Base-by-base conservation (phyloP, 2,113 vertebrate genomes). In the Passer domesticus region DNA sequence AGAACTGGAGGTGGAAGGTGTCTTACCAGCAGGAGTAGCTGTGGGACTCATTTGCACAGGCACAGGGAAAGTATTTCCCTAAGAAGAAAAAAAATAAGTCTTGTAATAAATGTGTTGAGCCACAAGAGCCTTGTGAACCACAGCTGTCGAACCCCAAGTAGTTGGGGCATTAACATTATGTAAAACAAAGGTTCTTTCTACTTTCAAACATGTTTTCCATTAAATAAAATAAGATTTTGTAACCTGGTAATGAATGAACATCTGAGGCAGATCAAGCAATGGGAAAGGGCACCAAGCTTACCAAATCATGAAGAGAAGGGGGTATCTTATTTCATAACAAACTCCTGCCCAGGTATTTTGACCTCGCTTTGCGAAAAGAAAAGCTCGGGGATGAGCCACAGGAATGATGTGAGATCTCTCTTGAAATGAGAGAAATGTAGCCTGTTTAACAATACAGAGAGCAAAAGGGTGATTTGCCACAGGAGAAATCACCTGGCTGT, bases 21-120 rank as follows among this genome's bases (percentile, higher is more conserved):
- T 37, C 11, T 58, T 49, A 63, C 93, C 94, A 96, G 72, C 55
- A 88, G 91, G 80, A 93, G 90, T 74, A 93, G 90, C 83, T 90
- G 75, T 86, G 67, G 90, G 52, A 25, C 62, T 23, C 3, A 0
- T 49, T 76, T 59, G 27, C 50, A 46, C 53, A 35, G 30, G 33
- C 47, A 41, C 4, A 1, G 33, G 10, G n/a, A 64, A 82, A 25
- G 12, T 3, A 20, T 50, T 75, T 60, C 25, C 89, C 31, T 41
- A 11, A 35, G 60, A 52, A 15, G 20, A 30, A 23, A 35, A 75
- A 33, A 19, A 35, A 25, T 11, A 25, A 73, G 19, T 25, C 27
- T 39, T 31, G 24, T 33, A 22, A 13, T 33, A 67, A 50, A 50
- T 24, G 19, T 39, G 20, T 27, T 27, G 33, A 74, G 25, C 56